These are phyloP conservation scores for Austrofundulus limnaeus DNA, from an alignment of 2,113 vertebrate genomes.

Conservation along the genomic window DNA sequence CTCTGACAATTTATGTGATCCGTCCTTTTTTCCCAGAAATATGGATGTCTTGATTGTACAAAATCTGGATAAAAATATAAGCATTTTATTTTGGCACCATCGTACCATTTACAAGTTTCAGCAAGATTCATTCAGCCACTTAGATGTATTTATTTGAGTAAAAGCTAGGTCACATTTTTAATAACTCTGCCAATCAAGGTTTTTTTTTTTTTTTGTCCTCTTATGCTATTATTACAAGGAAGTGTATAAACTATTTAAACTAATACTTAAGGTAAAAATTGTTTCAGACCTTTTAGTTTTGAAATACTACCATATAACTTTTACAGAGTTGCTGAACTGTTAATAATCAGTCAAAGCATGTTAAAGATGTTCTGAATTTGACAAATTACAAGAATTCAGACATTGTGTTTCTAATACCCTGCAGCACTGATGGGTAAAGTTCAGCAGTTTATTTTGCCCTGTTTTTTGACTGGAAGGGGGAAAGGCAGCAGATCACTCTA, in stretches of 20 bases:
- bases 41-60: no score
- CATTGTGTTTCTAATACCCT: conserved; percentile 32
- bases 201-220: background rate
- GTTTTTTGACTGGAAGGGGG: conserved; percentile 37
- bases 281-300: background rate
- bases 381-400: conserved; percentile 30
- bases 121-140: no score
- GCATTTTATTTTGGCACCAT: background rate
- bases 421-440: conserved; percentile 41
- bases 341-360: conserved; percentile 27
- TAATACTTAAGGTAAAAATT: background rate
- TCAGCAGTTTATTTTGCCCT: conserved; percentile 39
- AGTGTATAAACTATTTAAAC: background rate
- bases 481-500: conserved; percentile 45
- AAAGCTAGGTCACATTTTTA: background rate
- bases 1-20: no score
- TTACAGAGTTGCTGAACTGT: conserved; percentile 26
- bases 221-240: no score
- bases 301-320: background rate
- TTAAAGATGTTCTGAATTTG: background rate
- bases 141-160: background rate
- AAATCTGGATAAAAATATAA: background rate
- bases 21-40: no score
- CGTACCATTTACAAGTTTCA: background rate
- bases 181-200: background rate